Conservation (phyloP, 2,113 vertebrate species). For the Megatriorchis doriae region DNA sequence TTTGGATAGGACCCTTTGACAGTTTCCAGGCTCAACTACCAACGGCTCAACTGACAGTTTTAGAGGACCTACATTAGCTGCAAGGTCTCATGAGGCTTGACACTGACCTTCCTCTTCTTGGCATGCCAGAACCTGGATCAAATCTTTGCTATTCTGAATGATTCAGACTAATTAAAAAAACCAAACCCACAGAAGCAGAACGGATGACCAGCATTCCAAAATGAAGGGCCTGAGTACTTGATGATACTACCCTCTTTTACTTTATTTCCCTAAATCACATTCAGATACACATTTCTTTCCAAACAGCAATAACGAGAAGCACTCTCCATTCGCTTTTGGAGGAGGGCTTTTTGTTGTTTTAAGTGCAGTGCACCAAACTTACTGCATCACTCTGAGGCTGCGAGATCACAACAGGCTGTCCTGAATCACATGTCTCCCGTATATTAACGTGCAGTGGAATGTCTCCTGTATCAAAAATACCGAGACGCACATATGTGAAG, state of each 20-base stretch:
- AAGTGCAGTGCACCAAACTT: conserved; percentile 15
- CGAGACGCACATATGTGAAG: not conserved
- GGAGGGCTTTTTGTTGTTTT: not conserved
- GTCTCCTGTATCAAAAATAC: conserved; percentile 79
- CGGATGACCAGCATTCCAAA: not conserved
- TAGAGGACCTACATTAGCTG: not conserved
- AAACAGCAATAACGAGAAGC: not conserved
- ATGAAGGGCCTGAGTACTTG: not conserved
- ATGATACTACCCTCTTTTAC: not conserved
- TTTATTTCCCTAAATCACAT: not conserved
- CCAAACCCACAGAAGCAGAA: not conserved
- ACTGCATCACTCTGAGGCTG: conserved; percentile 89
- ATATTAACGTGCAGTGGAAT: conserved; percentile 90
- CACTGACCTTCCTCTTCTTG: not conserved
- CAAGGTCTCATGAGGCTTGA: not conserved
- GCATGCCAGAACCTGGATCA: not conserved
- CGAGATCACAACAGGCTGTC: conserved; percentile 89
- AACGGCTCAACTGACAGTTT: not conserved
- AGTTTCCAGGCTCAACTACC: not conserved
- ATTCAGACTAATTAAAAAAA: conserved; percentile 8
- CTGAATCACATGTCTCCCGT: conserved; percentile 87
- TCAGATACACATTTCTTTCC: not conserved
- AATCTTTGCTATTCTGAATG: not conserved
- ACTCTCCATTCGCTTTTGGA: not conserved
- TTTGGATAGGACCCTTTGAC: not conserved